A percentile compares a stretch with the other conserved stretches of the same genome.
Evolutionary conservation across 2,113 vertebrate species (phyloP).

Genomic region (Leptosomus discolor): DNA sequence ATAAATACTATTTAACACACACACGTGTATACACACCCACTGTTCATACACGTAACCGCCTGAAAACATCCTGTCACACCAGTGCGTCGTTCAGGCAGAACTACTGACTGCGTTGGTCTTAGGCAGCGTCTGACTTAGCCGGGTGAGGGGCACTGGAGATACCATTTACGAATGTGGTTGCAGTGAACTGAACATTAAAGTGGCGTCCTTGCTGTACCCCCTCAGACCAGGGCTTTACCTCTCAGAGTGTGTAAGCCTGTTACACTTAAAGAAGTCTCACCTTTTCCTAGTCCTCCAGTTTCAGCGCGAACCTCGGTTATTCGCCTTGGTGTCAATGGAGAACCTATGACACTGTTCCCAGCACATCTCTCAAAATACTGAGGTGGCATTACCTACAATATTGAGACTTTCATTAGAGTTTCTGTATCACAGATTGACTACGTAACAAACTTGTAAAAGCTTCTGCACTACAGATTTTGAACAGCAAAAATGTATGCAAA

Average conservation of each 20-base stretch:
- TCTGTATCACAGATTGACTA: neutral
- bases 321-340: conserved; percentile 69
- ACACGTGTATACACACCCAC: accelerated
- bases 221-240: no score
- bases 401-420: neutral
- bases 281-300: conserved; percentile 66
- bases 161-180: neutral
- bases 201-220: neutral
- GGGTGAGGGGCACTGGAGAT: neutral
- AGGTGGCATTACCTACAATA: conserved; percentile 87
- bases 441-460: neutral
- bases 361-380: conserved; percentile 83
- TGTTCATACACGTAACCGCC: neutral
- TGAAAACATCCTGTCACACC: no score
- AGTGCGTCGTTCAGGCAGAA: no score
- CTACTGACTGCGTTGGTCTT: no score
- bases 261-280: conserved; percentile 53
- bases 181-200: neutral
- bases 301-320: conserved; percentile 77
- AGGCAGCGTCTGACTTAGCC: no score
- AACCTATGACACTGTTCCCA: conserved; percentile 50
- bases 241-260: neutral
- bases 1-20: neutral
- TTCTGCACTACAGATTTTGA: neutral
- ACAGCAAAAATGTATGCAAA: neutral